These are phyloP conservation scores for Acrocephalus scirpaceus DNA, from an alignment of 2,797 vertebrate genomes.

Conservation along the genomic window DNA sequence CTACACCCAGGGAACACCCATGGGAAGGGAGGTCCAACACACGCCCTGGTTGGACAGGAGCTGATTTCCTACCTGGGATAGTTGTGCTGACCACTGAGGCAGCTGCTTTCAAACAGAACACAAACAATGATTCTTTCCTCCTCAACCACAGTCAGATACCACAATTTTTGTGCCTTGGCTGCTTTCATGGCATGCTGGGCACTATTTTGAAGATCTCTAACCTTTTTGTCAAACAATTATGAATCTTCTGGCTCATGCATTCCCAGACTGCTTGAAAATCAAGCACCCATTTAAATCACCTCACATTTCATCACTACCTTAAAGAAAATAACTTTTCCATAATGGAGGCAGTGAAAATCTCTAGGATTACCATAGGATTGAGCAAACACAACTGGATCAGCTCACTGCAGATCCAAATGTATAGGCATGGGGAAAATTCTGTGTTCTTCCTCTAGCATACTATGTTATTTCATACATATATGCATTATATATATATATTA, in stretches of 20 bases:
- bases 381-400: background rate
- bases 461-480: background rate
- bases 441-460: background rate
- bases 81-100: background rate
- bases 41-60: background rate
- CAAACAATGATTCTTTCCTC: background rate
- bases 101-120: background rate
- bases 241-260: background rate
- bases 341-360: background rate
- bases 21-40: background rate
- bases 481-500: background rate
- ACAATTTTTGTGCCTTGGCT: background rate
- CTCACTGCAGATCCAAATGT: background rate
- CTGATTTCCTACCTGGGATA: background rate
- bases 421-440: background rate
- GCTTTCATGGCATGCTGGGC: background rate
- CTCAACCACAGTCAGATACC: background rate
- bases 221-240: background rate
- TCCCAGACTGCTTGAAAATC: background rate
- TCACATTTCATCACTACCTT: background rate
- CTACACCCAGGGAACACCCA: background rate
- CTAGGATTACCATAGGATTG: rapidly evolving
- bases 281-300: background rate
- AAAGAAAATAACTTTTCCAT: background rate
- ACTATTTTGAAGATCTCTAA: background rate